phyloP scores from a whole-genome alignment of 2,888 invertebrate species.

The Drosophila peninsularis region DNA sequence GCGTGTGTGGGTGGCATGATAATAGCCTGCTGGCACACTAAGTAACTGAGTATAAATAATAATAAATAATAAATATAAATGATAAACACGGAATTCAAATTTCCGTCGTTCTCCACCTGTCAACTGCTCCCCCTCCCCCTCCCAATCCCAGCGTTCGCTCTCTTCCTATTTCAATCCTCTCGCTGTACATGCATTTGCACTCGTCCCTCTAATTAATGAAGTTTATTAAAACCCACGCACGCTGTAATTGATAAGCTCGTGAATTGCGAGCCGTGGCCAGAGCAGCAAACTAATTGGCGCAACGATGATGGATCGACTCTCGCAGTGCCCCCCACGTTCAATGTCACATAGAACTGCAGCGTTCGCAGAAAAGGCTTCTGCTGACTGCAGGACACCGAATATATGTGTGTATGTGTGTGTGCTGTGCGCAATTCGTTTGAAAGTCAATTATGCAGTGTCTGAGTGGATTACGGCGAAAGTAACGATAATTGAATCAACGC shows the following conservation, averaged over 20 bases:
- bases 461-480: conserved; percentile 8
- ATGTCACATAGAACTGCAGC: neutral
- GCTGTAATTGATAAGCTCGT: conserved; percentile 21
- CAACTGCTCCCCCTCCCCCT: too few species aligned
- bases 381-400: neutral
- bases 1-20: neutral
- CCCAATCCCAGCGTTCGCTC: too few species aligned
- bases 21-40: neutral
- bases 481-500: conserved; percentile 31
- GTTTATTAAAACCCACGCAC: conserved; percentile 22
- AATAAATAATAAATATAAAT: too few species aligned
- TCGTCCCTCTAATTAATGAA: neutral
- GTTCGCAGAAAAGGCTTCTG: neutral
- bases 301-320: conserved; percentile 21
- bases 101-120: conserved; percentile 1
- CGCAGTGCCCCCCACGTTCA: neutral
- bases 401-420: neutral
- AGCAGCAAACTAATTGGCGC: conserved; percentile 43
- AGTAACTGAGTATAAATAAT: conserved; percentile 10
- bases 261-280: conserved; percentile 18
- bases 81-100: conserved; percentile 46
- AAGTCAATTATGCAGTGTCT: conserved; percentile 30
- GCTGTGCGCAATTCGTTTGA: neutral
- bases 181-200: neutral
- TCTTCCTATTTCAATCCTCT: neutral